Evolutionary conservation across 1,140 invertebrate species (phyloP), one percentile per base, ranked within the genome.

Genomic region (Heliconius nattereri): DNA sequence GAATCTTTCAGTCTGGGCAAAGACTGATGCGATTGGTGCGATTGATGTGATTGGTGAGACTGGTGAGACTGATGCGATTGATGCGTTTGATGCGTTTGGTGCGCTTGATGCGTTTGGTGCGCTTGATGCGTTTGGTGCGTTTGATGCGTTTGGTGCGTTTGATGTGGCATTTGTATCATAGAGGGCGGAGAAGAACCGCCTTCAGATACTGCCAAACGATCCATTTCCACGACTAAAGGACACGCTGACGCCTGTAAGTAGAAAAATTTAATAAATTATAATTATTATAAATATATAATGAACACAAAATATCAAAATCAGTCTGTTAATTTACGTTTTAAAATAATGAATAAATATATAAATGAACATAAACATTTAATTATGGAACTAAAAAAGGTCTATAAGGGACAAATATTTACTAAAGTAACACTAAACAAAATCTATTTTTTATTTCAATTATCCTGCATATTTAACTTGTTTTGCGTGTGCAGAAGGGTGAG

Each of bases 1-100:
- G 90, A 87, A 78, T 94, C 92, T 78, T 94, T 94, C 8, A 89
- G 80, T 35, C 91, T 84, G 0, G 87, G 80, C 9, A 91, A 76
- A 7, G 87, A 71, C 73, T 82, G 75, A 45, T 85, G 84, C 13
- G 81, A 57, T n/a, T 57, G 54, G 3, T 57, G 54, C 8, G 54
- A 57, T 11, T 66, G 60, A 16, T 66, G 60, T 7, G 60, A 29
- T 29, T 66, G 60, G 6, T 66, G 60, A 2, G 60, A 16, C 5
- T 66, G 60, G 7, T 66, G 60, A 0, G 60, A 16, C 7, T 66
- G 60, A 29, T 66, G 60, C 3, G 60, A 0, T 16, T 66, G 60
- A 9, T 66, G 60, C 3, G 11, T 0, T 29, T 66, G 60, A 29
- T 66, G 29, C 29, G 81, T 49, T 23, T 84, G 52, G 32, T 84